A percentile compares a stretch with the other conserved stretches of the same genome.
These are phyloP conservation scores for Gambusia affinis DNA, from an alignment of 2,113 vertebrate species.

Conservation along the genomic window DNA sequence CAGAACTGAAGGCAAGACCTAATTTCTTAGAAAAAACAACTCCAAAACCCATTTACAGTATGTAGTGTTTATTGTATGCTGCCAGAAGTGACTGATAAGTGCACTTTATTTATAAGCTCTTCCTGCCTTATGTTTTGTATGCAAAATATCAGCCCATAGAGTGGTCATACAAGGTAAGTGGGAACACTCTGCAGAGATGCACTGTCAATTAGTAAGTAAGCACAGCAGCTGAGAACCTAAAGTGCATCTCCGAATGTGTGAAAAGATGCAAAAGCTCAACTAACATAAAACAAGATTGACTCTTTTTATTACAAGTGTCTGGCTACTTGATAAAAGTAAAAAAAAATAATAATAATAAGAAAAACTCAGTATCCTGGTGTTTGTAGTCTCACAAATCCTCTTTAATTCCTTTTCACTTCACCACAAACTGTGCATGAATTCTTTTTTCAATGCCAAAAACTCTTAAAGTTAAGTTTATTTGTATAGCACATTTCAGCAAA, in stretches of 20 bases:
- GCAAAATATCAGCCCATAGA: conserved; percentile 8
- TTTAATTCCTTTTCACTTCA: conserved; percentile 19
- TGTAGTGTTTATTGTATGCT: background rate
- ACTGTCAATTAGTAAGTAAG: background rate
- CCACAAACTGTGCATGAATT: conserved; percentile 40
- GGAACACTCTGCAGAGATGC: background rate
- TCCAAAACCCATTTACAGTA: background rate
- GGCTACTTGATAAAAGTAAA: conserved; percentile 12
- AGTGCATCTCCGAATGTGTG: background rate
- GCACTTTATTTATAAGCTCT: background rate
- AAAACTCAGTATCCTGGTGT: conserved; percentile 19
- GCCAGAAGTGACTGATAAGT: background rate
- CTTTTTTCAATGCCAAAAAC: conserved; percentile 32
- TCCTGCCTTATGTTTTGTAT: background rate
- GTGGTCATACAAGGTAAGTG: background rate
- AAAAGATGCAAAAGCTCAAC: background rate
- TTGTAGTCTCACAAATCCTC: conserved; percentile 30
- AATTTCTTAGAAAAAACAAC: background rate
- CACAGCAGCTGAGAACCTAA: background rate
- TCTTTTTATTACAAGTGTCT: conserved; percentile 15
- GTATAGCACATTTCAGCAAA: too few species aligned
- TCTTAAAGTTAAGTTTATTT: background rate
- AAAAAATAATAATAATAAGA: background rate
- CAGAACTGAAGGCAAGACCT: background rate
- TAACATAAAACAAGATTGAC: background rate